These are phyloP conservation scores for Polydrusus tereticollis DNA, from an alignment of 2,888 invertebrate genomes.

Conservation along the genomic window DNA sequence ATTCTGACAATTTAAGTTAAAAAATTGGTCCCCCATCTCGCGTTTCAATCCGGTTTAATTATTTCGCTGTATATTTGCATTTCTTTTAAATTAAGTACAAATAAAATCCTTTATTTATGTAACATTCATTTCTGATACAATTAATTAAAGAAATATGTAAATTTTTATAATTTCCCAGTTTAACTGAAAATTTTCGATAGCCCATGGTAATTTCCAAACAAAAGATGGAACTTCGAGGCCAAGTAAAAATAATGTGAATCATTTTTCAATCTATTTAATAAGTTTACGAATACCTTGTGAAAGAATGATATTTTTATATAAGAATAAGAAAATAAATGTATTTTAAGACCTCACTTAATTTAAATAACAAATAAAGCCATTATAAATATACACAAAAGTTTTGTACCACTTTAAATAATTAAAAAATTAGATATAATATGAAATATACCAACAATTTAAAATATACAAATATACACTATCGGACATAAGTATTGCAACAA, in stretches of 20 bases:
- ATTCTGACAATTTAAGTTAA: constrained; percentile 31
- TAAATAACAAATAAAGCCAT: neutral
- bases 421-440: neutral
- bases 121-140: constrained; percentile 40
- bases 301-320: neutral
- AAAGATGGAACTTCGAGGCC: constrained; percentile 14
- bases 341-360: neutral
- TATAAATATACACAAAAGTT: neutral
- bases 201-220: constrained; percentile 25
- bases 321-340: neutral
- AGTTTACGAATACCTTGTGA: neutral
- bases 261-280: constrained; percentile 16
- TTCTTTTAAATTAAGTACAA: constrained; percentile 42
- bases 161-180: constrained; percentile 36
- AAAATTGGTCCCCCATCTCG: constrained; percentile 13
- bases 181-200: constrained; percentile 27
- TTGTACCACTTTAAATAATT: no score
- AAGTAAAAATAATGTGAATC: constrained; percentile 22
- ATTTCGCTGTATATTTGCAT: constrained; percentile 39
- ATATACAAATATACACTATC: neutral
- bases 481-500: neutral
- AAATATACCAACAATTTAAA: neutral
- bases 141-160: constrained; percentile 47
- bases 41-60: constrained; percentile 33
- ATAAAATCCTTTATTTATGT: constrained; percentile 35